These are phyloP conservation scores for Monopterus albus DNA, from an alignment of 2,113 vertebrate species.

Conservation along the genomic window DNA sequence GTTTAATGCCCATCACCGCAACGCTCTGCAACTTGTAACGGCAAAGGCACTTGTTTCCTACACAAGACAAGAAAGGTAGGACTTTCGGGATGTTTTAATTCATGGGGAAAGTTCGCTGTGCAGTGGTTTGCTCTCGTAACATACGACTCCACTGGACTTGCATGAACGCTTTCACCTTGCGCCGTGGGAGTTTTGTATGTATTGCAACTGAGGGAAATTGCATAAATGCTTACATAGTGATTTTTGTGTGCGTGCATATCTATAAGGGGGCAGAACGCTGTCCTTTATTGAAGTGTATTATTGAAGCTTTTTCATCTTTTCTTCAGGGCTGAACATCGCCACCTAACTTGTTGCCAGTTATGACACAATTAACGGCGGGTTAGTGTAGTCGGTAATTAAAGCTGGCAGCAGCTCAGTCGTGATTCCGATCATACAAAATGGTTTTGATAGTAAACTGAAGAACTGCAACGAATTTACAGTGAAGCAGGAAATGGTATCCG, in stretches of 20 bases:
- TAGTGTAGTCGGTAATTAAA: conserved; percentile 13
- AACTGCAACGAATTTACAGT: neutral
- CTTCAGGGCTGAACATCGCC: conserved; percentile 6
- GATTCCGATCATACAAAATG: neutral
- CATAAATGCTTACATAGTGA: neutral
- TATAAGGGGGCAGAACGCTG: neutral
- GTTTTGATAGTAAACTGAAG: neutral
- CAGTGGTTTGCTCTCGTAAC: neutral
- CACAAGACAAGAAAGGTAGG: conserved; percentile 57
- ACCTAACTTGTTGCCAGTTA: conserved; percentile 75
- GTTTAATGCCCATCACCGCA: conserved; percentile 35
- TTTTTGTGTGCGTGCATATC: neutral
- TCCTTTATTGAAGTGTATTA: conserved; percentile 7
- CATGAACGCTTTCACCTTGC: neutral
- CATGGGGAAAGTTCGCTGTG: conserved; percentile 62
- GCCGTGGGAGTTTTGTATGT: conserved; percentile 8
- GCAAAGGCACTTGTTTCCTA: conserved; percentile 29
- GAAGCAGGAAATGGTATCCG: neutral
- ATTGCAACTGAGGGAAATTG: neutral
- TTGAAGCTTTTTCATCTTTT: neutral
- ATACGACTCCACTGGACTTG: conserved; percentile 16
- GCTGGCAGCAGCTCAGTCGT: neutral
- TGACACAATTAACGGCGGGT: conserved; percentile 31
- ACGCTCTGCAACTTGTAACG: conserved; percentile 52
- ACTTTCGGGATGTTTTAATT: conserved; percentile 54